Base-by-base conservation (phyloP, 2,888 invertebrate species). In the Nebria salina region DNA sequence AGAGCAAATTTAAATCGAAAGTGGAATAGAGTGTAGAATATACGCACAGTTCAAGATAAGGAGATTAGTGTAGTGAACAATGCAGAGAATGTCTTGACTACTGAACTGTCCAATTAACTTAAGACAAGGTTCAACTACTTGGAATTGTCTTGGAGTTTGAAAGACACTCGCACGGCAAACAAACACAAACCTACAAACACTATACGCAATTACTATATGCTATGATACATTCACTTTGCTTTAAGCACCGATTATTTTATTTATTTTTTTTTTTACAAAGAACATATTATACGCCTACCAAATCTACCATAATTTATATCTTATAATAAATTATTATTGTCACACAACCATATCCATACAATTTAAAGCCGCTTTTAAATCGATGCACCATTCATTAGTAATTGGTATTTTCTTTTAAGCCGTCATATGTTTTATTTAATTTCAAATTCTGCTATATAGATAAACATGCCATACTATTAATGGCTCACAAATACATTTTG, bases 51-150 rank as follows among this genome's bases (percentile, higher is more conserved):
- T 70, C 11, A 20, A 79, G 79, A 79, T 79, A 79, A 68, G 64
- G 74, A 80, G 80, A 79, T 80, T 70, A 80, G 80, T 70, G 64
- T 34, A 7, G 54, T 25, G 68, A 80, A 80, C 80, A 80, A 80
- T 80, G 80, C 75, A 15, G 41, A 75, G 80, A 80, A 80, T 80
- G 73, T 80, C 75, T 75, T 80, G 80, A 75, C 80, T 75, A 80
- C 75, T 75, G 80, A 75, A 75, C 75, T 80, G 80, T 80, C 80
- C 80, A 80, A 80, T 80, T 80, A 80, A 80, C 80, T 75, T 72
- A 80, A 80, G 80, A 70, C 75, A 70, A 70, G 70, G 79, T 79
- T 75, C 79, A 74, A 79, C 66, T 79, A 75, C 79, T 74, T 65
- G 74, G 79, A 79, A 79, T 75, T 79, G 79, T 79, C 79, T 66